A percentile compares a stretch with the other conserved stretches of the same genome.
phyloP scores from a whole-genome alignment of 2,113 vertebrate species.

The Melospiza melodia region DNA sequence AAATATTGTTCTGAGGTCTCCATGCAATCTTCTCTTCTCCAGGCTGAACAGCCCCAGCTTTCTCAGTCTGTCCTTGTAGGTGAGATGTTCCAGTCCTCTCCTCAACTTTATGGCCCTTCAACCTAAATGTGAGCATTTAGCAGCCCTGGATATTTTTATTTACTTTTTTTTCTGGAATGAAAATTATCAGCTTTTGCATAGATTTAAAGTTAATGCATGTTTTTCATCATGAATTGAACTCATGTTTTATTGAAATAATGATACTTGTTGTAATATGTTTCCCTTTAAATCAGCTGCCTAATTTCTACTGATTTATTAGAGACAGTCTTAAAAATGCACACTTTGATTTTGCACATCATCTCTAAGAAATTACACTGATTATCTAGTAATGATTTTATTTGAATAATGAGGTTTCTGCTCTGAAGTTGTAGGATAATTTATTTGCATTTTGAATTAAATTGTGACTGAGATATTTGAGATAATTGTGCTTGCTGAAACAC shows the following conservation, averaged over 20 bases:
- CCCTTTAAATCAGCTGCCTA: background rate
- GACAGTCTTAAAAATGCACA: background rate
- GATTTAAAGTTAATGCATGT: background rate
- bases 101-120: background rate
- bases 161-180: background rate
- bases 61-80: background rate
- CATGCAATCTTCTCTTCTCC: background rate
- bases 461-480: constrained; percentile 7
- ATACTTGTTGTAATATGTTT: background rate
- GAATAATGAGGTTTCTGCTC: background rate
- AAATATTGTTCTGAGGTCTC: background rate
- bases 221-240: background rate
- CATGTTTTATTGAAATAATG: background rate
- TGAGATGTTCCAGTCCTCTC: background rate
- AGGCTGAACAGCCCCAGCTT: background rate
- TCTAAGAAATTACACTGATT: background rate
- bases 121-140: background rate
- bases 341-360: background rate
- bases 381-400: constrained; percentile 31
- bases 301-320: background rate
- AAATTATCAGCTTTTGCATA: background rate
- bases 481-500: background rate
- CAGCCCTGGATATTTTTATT: background rate
- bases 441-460: constrained; percentile 44
- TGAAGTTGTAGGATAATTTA: constrained; percentile 20